Base-by-base conservation (phyloP, 2,888 invertebrate species). In the Apodemia duryi region DNA sequence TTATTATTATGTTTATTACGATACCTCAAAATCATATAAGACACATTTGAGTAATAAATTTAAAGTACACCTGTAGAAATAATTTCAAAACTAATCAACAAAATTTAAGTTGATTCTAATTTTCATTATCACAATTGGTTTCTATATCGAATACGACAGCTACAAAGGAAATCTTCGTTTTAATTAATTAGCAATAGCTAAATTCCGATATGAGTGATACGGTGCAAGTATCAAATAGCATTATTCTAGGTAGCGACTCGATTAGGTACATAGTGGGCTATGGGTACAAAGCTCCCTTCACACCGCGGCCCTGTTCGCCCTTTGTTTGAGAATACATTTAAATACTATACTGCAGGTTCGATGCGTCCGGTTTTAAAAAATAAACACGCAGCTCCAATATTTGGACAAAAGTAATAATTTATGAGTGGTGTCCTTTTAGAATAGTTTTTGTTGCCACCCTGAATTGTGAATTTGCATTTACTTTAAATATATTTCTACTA, bases 271-370 rank as follows among this genome's bases (percentile, higher is more conserved):
- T 84, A 83, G 82, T 79, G 79, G 84, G 38, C 7, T 38, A 38
- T 79, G 76, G 82, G 77, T 72, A 77, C 77, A 43, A 43, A 43
- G 78, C 80, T 81, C 79, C 87, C 85, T 86, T 86, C 87, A 85
- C 87, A 82, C 84, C 77, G 81, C 74, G 72, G 75, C 74, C 76
- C 81, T 79, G 71, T 70, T 72, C 77, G 81, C 81, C 86, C 83
- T 87, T 89, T 91, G 89, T 91, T 91, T 90, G 88, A 80, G 82
- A 81, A 88, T 83, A 88, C 86, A 90, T 89, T 88, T 87, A 87
- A 88, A 89, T 89, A 87, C 81, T 80, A 80, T 73, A 75, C 78
- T 75, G 77, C 75, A 78, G 77, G 77, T 77, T 75, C 78, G 79
- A 82, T 81, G 79, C 81, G 82, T 82, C 82, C 82, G 85, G 82